Conservation (phyloP, 2,888 invertebrate species). For the Drosophila greeni region DNA sequence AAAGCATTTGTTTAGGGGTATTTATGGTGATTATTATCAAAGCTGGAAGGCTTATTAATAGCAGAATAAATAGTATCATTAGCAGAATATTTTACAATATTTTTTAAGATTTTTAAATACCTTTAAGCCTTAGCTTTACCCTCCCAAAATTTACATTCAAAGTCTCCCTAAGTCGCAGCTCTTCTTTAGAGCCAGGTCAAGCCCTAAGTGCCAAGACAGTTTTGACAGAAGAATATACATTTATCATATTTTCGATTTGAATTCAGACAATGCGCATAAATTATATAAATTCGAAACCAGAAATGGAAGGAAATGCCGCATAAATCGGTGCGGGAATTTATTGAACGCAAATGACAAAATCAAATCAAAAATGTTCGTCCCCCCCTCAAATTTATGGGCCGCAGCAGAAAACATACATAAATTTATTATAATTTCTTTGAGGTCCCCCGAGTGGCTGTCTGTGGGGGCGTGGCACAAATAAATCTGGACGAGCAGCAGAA, state of each 20-base stretch:
- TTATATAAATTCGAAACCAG: conserved; percentile 29
- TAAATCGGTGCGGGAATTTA: conserved; percentile 36
- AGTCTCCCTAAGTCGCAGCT: neutral
- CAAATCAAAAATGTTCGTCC: conserved; percentile 68
- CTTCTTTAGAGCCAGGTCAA: conserved; percentile 23
- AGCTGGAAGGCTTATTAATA: neutral
- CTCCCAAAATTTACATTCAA: neutral
- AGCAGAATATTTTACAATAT: no score
- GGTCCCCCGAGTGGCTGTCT: conserved; percentile 5
- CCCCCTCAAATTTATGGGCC: conserved; percentile 56
- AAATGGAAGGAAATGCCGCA: conserved; percentile 29
- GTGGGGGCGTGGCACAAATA: conserved; percentile 49
- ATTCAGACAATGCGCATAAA: conserved; percentile 45
- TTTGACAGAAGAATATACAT: conserved; percentile 35
- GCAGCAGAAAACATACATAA: conserved; percentile 43
- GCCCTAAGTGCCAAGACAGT: conserved; percentile 21
- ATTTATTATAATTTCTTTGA: conserved; percentile 68
- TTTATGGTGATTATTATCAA: neutral
- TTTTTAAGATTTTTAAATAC: no score
- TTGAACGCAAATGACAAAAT: conserved; percentile 63
- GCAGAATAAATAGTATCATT: neutral
- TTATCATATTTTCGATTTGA: conserved; percentile 47
- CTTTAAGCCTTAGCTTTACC: neutral
- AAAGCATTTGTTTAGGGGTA: no score
- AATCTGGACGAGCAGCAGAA: conserved; percentile 41